phyloP scores from a whole-genome alignment of 2,113 vertebrate genomes.

The Fukomys damarensis region DNA sequence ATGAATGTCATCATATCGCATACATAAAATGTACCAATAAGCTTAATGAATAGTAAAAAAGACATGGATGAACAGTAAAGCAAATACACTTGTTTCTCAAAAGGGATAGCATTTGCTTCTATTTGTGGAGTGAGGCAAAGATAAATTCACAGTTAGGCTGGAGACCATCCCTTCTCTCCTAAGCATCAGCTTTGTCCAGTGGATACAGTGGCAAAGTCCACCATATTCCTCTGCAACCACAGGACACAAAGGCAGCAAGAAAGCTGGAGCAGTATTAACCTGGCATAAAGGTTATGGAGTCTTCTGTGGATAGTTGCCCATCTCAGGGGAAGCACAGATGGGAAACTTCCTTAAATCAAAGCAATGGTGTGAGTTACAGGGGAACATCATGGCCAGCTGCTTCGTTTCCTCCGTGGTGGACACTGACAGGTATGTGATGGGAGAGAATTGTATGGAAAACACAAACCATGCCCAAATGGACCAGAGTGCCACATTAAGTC shows the following conservation, averaged over 20 bases:
- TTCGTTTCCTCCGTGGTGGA: neutral
- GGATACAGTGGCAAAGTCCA: neutral
- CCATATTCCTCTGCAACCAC: neutral
- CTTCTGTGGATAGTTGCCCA: neutral
- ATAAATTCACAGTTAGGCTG: neutral
- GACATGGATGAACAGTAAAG: neutral
- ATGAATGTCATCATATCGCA: too few relatives aligned
- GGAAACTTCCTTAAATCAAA: neutral
- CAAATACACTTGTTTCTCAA: neutral
- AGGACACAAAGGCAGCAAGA: neutral
- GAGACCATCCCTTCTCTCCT: neutral
- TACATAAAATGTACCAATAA: too few relatives aligned
- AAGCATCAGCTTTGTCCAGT: neutral
- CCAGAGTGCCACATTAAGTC: neutral
- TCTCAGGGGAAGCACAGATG: neutral
- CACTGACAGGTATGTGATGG: neutral
- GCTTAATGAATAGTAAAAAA: neutral
- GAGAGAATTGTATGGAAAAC: neutral
- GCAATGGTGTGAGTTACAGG: neutral
- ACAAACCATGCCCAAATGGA: neutral
- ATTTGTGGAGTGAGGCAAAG: neutral
- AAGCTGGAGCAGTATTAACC: neutral
- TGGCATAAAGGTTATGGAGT: neutral
- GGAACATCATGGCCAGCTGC: neutral
- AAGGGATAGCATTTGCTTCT: neutral